Percentiles rank a stretch among this genome's conserved stretches.
Conservation (phyloP, 2,888 invertebrate species). For the Macaria notata region DNA sequence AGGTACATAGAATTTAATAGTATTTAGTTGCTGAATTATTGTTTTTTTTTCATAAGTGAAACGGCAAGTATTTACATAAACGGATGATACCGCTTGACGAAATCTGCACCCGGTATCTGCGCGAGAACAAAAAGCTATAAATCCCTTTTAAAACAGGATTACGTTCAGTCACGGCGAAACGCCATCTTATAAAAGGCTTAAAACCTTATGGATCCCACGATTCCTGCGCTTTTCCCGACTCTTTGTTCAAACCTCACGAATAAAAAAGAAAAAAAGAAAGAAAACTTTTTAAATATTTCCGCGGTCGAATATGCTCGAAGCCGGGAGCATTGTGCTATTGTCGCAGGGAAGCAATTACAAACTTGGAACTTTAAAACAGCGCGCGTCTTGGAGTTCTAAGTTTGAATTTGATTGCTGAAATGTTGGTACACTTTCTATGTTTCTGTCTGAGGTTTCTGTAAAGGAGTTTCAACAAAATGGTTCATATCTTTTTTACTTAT, state of each 20-base stretch:
- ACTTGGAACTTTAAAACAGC: conserved; percentile 39
- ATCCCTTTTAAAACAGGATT: not conserved
- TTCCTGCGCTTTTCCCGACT: conserved; percentile 9
- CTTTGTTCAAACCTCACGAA: conserved; percentile 9
- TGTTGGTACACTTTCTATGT: not conserved
- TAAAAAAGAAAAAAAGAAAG: conserved; percentile 28
- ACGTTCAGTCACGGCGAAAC: not conserved
- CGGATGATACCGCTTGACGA: too few relatives aligned
- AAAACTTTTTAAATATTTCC: conserved; percentile 27
- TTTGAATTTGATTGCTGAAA: not conserved
- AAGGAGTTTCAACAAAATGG: too few relatives aligned
- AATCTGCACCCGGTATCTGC: too few relatives aligned
- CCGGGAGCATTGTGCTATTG: conserved; percentile 39
- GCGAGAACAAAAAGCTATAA: too few relatives aligned
- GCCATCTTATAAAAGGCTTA: conserved; percentile 3
- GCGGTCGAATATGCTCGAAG: conserved; percentile 23
- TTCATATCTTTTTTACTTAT: too few relatives aligned
- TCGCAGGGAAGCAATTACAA: conserved; percentile 58
- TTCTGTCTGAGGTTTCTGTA: too few relatives aligned
- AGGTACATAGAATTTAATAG: too few relatives aligned
- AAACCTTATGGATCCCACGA: conserved; percentile 7
- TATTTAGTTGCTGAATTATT: too few relatives aligned
- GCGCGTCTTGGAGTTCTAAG: conserved; percentile 8
- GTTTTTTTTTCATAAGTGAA: too few relatives aligned
- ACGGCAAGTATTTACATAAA: too few relatives aligned